Conservation (phyloP, 2,888 invertebrate genomes). For the Pristionchus arcanus region DNA sequence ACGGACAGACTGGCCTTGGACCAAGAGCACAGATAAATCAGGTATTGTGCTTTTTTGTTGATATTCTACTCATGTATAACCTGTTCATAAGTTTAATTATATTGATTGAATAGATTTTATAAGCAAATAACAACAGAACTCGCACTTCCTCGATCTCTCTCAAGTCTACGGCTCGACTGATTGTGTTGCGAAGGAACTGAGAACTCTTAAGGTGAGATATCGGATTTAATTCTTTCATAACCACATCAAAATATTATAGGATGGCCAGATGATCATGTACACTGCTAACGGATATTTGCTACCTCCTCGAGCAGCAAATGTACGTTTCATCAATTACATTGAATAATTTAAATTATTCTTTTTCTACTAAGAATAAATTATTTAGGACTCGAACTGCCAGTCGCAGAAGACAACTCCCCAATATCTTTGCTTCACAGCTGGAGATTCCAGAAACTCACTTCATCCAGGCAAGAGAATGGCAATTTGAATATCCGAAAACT, state of each 20-base stretch:
- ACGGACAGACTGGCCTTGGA: slow-evolving; percentile 53
- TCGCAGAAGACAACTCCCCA: slow-evolving; percentile 59
- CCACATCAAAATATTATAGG: background rate
- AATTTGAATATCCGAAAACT: background rate
- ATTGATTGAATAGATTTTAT: too few relatives aligned
- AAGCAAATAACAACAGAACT: slow-evolving; percentile 85
- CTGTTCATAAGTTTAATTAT: too few relatives aligned
- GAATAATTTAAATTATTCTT: background rate
- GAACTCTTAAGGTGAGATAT: slow-evolving; percentile 83
- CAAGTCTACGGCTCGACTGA: slow-evolving; percentile 93
- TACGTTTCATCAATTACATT: slow-evolving; percentile 11
- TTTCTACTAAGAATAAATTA: too few relatives aligned
- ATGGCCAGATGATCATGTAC: slow-evolving; percentile 61
- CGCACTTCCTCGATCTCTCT: slow-evolving; percentile 87
- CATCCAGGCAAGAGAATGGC: slow-evolving; percentile 62
- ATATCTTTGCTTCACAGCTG: slow-evolving; percentile 65
- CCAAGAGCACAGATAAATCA: slow-evolving; percentile 52
- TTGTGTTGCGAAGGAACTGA: slow-evolving; percentile 87
- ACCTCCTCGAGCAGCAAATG: slow-evolving; percentile 63
- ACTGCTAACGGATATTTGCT: slow-evolving; percentile 61
- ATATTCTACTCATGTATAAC: background rate
- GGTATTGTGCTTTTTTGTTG: background rate
- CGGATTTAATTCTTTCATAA: background rate
- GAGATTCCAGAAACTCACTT: slow-evolving; percentile 71
- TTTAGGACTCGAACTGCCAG: slow-evolving; percentile 65